These are phyloP conservation scores for Samia ricini DNA, from an alignment of 1,140 invertebrate genomes.

Conservation along the genomic window DNA sequence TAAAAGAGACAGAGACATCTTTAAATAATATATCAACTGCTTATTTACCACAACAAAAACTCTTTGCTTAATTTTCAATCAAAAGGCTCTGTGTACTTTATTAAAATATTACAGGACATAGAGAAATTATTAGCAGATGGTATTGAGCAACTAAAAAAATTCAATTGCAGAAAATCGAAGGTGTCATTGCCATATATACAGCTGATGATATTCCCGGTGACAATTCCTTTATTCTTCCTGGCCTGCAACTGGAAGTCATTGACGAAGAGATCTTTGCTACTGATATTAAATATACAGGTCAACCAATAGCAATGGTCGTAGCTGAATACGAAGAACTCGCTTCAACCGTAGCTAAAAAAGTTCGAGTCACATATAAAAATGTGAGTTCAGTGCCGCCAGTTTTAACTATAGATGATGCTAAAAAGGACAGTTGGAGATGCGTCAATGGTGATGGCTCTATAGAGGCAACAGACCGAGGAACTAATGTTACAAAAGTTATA, in stretches of 20 bases:
- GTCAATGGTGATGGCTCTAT: constrained; percentile 34
- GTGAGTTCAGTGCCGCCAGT: constrained; percentile 44
- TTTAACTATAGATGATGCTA: constrained; percentile 57
- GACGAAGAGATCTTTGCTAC: constrained; percentile 78
- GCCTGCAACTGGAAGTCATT: constrained; percentile 47
- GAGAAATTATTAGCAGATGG: too few species aligned
- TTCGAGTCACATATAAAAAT: constrained; percentile 83
- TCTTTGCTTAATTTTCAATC: too few species aligned
- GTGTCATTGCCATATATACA: constrained; percentile 82
- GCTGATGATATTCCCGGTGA: constrained; percentile 85
- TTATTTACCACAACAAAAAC: too few species aligned
- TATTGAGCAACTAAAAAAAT: too few species aligned
- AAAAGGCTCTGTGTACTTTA: too few species aligned
- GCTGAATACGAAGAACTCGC: constrained; percentile 81
- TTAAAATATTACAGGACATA: too few species aligned
- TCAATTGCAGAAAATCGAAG: constrained; percentile 78
- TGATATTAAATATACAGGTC: constrained; percentile 82
- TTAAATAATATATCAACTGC: too few species aligned
- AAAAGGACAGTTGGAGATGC: constrained; percentile 47
- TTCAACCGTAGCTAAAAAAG: constrained; percentile 80
- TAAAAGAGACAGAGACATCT: too few species aligned
- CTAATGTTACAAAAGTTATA: constrained; percentile 46
- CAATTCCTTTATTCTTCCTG: constrained; percentile 72
- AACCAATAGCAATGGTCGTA: constrained; percentile 86
- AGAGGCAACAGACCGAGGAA: constrained; percentile 65